Evolutionary conservation across 2,888 invertebrate genomes (phyloP).

Genomic region (Cerceris rybyensis): DNA sequence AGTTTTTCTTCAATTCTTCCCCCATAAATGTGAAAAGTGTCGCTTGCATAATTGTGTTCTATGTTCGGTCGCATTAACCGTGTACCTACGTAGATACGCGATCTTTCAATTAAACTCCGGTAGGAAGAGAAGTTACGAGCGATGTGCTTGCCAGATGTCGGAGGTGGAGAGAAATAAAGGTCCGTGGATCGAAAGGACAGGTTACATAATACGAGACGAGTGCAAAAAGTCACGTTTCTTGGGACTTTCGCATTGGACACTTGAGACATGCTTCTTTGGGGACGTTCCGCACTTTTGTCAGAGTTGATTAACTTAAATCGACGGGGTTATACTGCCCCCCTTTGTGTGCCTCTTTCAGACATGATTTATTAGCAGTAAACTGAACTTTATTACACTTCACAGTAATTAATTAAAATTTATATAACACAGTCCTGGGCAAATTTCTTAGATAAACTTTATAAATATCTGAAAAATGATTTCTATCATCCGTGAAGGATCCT

Average conservation of each 20-base stretch:
- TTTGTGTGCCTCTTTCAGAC: too few species aligned
- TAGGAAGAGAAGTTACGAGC: slow-evolving; percentile 31
- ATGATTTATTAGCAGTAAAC: too few species aligned
- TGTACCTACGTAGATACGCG: slow-evolving; percentile 26
- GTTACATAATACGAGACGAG: slow-evolving; percentile 47
- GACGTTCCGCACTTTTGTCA: background rate
- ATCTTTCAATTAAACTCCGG: slow-evolving; percentile 46
- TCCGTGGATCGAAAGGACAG: slow-evolving; percentile 45
- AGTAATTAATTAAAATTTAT: too few species aligned
- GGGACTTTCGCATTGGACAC: slow-evolving; percentile 45
- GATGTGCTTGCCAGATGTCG: slow-evolving; percentile 49
- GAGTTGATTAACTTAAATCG: too few species aligned
- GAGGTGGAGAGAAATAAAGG: slow-evolving; percentile 41
- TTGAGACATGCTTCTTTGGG: slow-evolving; percentile 9
- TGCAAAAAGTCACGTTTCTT: slow-evolving; percentile 47
- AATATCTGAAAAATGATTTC: too few species aligned
- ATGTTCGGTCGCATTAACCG: slow-evolving; percentile 9
- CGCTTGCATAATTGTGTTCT: background rate
- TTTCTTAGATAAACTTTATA: too few species aligned
- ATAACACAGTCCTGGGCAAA: too few species aligned
- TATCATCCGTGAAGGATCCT: too few species aligned
- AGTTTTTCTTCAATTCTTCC: background rate
- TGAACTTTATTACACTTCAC: too few species aligned
- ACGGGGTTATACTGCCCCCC: too few species aligned
- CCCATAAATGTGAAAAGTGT: background rate